Conservation (phyloP, 2,888 invertebrate species). For the Cryptus armator region DNA sequence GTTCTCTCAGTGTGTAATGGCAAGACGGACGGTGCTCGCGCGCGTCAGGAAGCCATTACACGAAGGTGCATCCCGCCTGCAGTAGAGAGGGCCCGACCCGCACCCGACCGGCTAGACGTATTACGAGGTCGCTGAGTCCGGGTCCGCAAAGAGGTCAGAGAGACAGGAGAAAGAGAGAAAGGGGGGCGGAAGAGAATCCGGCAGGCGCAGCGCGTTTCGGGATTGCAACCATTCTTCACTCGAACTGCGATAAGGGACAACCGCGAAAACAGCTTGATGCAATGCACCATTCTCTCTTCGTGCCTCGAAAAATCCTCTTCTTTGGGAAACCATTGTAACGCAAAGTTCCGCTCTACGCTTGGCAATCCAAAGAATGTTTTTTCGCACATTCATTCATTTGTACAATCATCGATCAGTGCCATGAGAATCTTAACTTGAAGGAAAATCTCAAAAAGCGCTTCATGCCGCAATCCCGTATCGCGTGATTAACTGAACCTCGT, state of each 20-base stretch:
- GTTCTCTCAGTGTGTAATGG: conserved; percentile 36
- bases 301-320: background rate
- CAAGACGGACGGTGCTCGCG: conserved; percentile 26
- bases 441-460: conserved; percentile 1
- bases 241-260: conserved; percentile 73
- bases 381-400: conserved; percentile 22
- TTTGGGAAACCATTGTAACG: conserved; percentile 3
- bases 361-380: background rate
- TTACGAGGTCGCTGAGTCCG: conserved; percentile 68
- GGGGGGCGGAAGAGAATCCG: conserved; percentile 51
- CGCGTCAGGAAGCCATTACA: conserved; percentile 64
- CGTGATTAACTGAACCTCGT: conserved; percentile 22
- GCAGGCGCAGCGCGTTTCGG: conserved; percentile 60
- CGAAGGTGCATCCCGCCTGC: conserved; percentile 57
- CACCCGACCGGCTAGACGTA: conserved; percentile 60
- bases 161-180: conserved; percentile 27
- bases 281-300: conserved; percentile 61
- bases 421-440: background rate
- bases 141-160: conserved; percentile 74
- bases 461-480: background rate
- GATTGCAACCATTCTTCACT: conserved; percentile 78
- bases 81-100: conserved; percentile 33
- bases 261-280: conserved; percentile 68
- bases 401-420: conserved; percentile 36
- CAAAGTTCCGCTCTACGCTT: background rate